Conservation (phyloP, 2,888 invertebrate genomes). For the Aelia acuminata region DNA sequence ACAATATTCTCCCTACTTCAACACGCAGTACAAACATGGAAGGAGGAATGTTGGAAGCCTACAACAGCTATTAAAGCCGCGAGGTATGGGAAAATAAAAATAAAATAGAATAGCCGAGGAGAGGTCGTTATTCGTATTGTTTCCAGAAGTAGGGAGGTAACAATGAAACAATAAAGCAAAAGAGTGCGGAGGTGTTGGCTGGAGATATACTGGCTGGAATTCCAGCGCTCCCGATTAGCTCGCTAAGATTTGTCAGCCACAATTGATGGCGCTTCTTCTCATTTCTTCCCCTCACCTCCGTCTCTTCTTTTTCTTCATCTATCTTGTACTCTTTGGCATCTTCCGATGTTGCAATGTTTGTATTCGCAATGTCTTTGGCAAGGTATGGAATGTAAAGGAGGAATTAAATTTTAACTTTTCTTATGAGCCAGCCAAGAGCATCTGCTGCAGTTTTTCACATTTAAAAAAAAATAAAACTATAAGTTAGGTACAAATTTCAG, state of each 20-base stretch:
- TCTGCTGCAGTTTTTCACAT: too few species aligned
- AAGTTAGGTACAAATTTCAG: too few species aligned
- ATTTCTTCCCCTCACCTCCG: not conserved
- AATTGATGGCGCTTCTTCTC: slow-evolving; percentile 37
- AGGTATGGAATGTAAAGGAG: too few species aligned
- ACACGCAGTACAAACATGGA: not conserved
- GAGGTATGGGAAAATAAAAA: not conserved
- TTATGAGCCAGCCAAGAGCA: too few species aligned
- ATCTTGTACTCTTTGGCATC: not conserved
- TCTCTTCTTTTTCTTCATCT: not conserved
- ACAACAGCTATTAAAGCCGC: slow-evolving; percentile 28
- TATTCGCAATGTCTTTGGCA: too few species aligned
- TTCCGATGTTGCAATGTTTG: not conserved
- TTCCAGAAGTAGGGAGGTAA: slow-evolving; percentile 34
- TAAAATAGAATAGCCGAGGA: not conserved
- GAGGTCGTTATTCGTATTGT: slow-evolving; percentile 49
- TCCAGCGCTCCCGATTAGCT: slow-evolving; percentile 4
- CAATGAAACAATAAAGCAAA: slow-evolving; percentile 46
- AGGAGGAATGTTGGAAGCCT: slow-evolving; percentile 18
- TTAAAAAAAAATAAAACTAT: too few species aligned
- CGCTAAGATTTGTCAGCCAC: slow-evolving; percentile 22
- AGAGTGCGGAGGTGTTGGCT: slow-evolving; percentile 47
- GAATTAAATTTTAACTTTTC: too few species aligned
- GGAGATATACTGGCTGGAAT: slow-evolving; percentile 28
- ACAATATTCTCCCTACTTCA: not conserved